phyloP scores from a whole-genome alignment of 2,797 vertebrate species.

The Tragopan temminckii region DNA sequence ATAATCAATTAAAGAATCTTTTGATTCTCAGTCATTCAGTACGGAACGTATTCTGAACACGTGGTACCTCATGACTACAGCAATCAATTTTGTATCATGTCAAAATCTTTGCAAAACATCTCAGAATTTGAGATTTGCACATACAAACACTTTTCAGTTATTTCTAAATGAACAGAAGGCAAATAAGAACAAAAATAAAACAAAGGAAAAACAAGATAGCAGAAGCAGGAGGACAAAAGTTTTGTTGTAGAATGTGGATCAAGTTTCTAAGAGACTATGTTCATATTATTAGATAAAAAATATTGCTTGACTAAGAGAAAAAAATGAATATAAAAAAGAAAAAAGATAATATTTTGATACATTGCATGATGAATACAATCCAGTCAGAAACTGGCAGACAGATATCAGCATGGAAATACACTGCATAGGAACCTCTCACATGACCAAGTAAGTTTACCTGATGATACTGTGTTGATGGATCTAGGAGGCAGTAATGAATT shows the following conservation, averaged over 20 bases:
- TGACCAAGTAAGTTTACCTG: conserved; percentile 85
- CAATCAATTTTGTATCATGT: not conserved
- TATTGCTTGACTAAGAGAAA: not conserved
- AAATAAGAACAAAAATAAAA: not conserved
- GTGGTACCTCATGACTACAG: not conserved
- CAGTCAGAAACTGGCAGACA: not conserved
- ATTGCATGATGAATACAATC: not conserved
- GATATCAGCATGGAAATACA: not conserved
- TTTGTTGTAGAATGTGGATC: not conserved
- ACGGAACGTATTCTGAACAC: not conserved
- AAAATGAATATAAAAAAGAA: not conserved
- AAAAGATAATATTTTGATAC: not conserved
- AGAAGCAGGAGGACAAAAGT: not conserved
- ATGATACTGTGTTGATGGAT: conserved; percentile 96
- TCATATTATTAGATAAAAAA: not conserved
- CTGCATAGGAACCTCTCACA: not conserved
- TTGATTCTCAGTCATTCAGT: not conserved
- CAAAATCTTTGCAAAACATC: not conserved
- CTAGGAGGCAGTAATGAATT: conserved; percentile 97
- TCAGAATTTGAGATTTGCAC: not conserved
- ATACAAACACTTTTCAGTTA: not conserved
- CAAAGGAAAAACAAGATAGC: not conserved
- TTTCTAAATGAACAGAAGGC: not conserved
- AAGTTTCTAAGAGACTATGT: not conserved
- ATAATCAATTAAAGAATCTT: not conserved